Conservation (phyloP, 2,797 vertebrate genomes). For the Craterocephalus amniculus region DNA sequence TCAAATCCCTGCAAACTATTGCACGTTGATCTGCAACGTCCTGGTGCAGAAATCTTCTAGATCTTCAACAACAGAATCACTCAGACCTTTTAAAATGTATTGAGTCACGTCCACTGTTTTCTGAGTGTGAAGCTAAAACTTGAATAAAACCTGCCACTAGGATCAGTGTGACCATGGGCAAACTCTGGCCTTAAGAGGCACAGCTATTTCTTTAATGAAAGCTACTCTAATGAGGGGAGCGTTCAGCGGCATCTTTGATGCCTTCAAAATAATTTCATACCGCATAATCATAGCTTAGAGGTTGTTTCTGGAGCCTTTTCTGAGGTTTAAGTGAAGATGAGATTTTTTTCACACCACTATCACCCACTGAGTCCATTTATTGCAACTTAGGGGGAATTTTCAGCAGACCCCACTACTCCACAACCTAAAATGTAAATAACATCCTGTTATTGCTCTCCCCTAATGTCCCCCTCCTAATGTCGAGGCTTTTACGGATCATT, state of each 20-base stretch:
- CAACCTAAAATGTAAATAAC: slow-evolving; percentile 49
- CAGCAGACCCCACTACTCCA: slow-evolving; percentile 29
- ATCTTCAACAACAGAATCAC: neutral
- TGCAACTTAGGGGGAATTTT: slow-evolving; percentile 16
- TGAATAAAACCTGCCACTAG: slow-evolving; percentile 6
- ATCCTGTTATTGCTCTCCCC: slow-evolving; percentile 31
- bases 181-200: slow-evolving; percentile 6
- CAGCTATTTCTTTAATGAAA: slow-evolving; percentile 45
- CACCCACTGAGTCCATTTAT: slow-evolving; percentile 11
- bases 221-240: slow-evolving; percentile 46
- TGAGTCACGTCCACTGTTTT: neutral
- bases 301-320: slow-evolving; percentile 35
- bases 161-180: slow-evolving; percentile 5
- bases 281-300: slow-evolving; percentile 39
- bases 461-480: slow-evolving; percentile 23
- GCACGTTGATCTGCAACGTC: slow-evolving; percentile 36
- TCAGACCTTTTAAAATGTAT: slow-evolving; percentile 13
- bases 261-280: slow-evolving; percentile 31
- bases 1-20: slow-evolving; percentile 33
- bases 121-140: slow-evolving; percentile 1
- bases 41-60: slow-evolving; percentile 11
- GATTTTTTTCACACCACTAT: slow-evolving; percentile 16
- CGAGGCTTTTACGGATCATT: slow-evolving; percentile 46
- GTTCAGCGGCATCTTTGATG: slow-evolving; percentile 49
- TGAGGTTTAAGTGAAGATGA: slow-evolving; percentile 18